These are phyloP conservation scores for Tadarida brasiliensis DNA, from an alignment of 2,797 vertebrate species.

Conservation along the genomic window DNA sequence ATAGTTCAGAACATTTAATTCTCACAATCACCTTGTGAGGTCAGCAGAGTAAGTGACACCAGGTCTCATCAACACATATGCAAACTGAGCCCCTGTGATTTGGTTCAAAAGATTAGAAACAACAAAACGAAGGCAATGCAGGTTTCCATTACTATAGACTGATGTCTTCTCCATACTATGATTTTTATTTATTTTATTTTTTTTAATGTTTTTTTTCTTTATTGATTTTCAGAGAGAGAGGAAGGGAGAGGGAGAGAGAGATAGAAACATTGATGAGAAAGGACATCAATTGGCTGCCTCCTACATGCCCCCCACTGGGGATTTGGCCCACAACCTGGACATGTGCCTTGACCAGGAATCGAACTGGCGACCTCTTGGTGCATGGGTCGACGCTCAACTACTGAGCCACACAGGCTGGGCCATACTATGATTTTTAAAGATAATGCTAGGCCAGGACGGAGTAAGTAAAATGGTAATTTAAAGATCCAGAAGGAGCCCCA, in stretches of 20 bases:
- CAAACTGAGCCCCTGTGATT: not conserved
- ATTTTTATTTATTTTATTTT: not conserved
- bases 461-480: not conserved
- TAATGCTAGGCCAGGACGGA: not conserved
- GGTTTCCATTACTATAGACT: not conserved
- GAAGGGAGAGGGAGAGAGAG: not conserved
- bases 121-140: not conserved
- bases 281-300: too few species aligned
- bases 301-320: too few species aligned
- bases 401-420: fast-evolving
- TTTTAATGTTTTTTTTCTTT: too few species aligned
- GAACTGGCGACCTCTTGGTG: not conserved
- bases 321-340: not conserved
- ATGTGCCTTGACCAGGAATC: not conserved
- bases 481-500: not conserved
- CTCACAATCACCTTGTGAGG: not conserved
- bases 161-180: not conserved
- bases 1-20: not conserved
- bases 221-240: too few species aligned
- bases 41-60: not conserved
- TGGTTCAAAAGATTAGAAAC: not conserved
- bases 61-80: not conserved
- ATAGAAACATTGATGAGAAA: too few species aligned
- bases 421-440: not conserved
- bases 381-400: not conserved